Conservation (phyloP, 2,888 invertebrate genomes). For the Pardosa pseudoannulata region DNA sequence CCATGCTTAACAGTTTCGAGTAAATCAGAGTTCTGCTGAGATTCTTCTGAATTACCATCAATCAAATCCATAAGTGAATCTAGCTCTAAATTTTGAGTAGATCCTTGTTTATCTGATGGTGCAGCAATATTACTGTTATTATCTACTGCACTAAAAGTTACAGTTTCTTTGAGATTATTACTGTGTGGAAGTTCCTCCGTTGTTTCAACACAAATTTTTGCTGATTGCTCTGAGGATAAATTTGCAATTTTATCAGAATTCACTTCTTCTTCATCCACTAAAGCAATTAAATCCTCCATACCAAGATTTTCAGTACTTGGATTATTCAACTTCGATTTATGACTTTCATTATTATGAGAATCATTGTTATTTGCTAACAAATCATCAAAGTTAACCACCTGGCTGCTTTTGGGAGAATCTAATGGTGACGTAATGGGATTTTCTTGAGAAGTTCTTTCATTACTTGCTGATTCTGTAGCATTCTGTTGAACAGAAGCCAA, state of each 20-base stretch:
- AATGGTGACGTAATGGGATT: too few species aligned
- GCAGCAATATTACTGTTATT: not conserved
- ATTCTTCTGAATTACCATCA: not conserved
- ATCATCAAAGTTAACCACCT: too few species aligned
- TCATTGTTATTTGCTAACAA: too few species aligned
- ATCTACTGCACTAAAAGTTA: not conserved
- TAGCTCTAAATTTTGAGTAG: not conserved
- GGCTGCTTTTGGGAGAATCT: not conserved
- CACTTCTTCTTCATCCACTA: constrained; percentile 31
- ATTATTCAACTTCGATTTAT: not conserved
- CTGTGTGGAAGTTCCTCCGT: not conserved
- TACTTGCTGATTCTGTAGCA: not conserved
- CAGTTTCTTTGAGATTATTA: not conserved
- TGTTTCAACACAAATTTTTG: too few species aligned
- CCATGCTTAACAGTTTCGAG: too few species aligned
- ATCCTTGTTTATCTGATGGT: too few species aligned
- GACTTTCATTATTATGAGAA: too few species aligned
- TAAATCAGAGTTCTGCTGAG: too few species aligned
- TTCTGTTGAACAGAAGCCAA: not conserved
- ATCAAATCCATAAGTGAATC: not conserved
- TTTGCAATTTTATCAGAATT: not conserved
- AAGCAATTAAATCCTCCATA: constrained; percentile 44
- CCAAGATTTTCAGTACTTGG: constrained; percentile 26
- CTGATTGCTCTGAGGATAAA: too few species aligned
- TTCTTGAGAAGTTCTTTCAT: too few species aligned